phyloP scores from a whole-genome alignment of 2,888 invertebrate species.

The Folsomia manolachei region DNA sequence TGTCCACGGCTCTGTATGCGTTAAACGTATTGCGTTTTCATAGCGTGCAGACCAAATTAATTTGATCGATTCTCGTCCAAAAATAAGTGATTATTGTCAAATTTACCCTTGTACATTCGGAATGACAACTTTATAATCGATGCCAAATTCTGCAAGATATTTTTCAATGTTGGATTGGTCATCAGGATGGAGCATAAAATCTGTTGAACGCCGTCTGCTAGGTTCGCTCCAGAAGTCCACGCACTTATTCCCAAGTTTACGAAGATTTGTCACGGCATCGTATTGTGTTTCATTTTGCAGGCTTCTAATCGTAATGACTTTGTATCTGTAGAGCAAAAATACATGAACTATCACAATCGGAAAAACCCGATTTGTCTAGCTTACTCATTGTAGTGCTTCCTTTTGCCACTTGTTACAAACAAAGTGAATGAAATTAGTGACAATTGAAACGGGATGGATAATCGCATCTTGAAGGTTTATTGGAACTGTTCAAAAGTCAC shows the following conservation, averaged over 20 bases:
- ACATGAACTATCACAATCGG: too few species aligned
- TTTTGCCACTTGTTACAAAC: conserved; percentile 25
- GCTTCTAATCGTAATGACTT: conserved; percentile 41
- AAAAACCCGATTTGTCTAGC: conserved; percentile 8
- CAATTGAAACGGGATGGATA: background rate
- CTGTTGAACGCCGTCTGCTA: conserved; percentile 36
- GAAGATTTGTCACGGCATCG: conserved; percentile 38
- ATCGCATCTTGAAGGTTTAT: too few species aligned
- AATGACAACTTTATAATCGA: conserved; percentile 42
- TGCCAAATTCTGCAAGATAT: conserved; percentile 34
- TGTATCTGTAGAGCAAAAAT: too few species aligned
- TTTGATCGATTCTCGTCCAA: background rate
- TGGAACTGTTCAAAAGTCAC: too few species aligned
- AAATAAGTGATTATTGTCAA: background rate
- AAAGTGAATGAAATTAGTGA: background rate
- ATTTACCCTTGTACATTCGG: conserved; percentile 45
- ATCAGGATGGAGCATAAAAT: conserved; percentile 46
- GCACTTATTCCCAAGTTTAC: conserved; percentile 26
- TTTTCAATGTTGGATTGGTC: conserved; percentile 31
- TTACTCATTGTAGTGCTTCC: conserved; percentile 42
- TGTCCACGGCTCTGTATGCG: conserved; percentile 38
- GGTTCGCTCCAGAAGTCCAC: conserved; percentile 49
- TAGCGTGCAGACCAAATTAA: background rate
- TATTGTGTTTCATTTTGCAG: conserved; percentile 40
- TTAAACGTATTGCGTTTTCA: background rate